Evolutionary conservation across 2,888 invertebrate species (phyloP), one percentile per base, ranked within the genome.

Genomic region (Pecten maximus): DNA sequence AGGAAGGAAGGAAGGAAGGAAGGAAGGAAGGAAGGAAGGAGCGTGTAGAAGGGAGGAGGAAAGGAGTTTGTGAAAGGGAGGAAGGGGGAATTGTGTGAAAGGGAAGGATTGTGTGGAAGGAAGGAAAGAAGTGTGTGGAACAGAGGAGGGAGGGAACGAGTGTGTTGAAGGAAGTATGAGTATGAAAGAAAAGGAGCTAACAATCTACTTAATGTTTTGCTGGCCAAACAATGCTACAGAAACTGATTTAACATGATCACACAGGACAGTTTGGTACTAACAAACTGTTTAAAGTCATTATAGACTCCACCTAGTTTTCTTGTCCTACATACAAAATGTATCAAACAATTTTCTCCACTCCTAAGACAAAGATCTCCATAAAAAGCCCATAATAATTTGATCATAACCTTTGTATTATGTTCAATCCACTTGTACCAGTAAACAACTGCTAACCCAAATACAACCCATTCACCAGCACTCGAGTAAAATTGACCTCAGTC

Each of bases 381-480:
- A 74, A 74, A 74, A 74, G 35, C 2, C 74, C 74, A 74, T 74
- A 74, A 74, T 28, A 74, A 74, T 74, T 74, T 74, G 74, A 74
- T 74, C 28, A 74, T 74, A 74, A 74, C 74, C 74, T 74, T 74
- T 74, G 74, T 35, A 74, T 28, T 74, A 10, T 35, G 35, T 74
- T 35, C 74, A 74, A 74, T 74, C 28, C 35, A 74, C 74, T 74
- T 35, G 35, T 74, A 35, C 74, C 35, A 12, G 74, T 35, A 74
- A 74, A 74, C 74, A 74, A 74, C 74, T 35, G 74, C 28, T 35
- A 8, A 35, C 74, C 35, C 10, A 74, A 8, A 74, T 28, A 35
- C 28, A 74, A 2, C 35, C 35, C 35, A 74, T 74, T 74, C 74
- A 74, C 23, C 74, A 74, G 28, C 74, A 74, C 74, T 74, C 35